phyloP scores from a whole-genome alignment of 2,113 vertebrate species.

The Gambusia affinis region DNA sequence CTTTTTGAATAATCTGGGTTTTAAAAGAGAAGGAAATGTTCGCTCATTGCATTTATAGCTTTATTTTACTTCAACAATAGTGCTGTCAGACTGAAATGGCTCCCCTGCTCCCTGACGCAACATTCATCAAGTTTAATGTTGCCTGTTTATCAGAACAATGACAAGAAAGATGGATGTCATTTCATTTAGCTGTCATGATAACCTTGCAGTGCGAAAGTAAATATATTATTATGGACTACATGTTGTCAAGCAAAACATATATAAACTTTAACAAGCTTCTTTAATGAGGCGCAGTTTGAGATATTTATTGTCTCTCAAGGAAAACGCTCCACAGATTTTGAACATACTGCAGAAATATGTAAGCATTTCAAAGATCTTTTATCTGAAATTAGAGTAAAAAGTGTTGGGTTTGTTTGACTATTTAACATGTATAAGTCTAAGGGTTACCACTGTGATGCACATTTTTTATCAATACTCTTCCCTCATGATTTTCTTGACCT shows the following conservation, averaged over 20 bases:
- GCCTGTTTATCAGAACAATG: constrained; percentile 37
- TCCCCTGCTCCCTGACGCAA: neutral
- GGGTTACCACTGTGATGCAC: neutral
- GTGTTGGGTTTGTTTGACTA: neutral
- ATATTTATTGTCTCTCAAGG: no score
- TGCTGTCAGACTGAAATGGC: constrained; percentile 26
- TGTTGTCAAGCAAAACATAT: neutral
- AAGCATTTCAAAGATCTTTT: neutral
- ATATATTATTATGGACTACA: neutral
- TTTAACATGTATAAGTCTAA: neutral
- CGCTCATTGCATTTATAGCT: constrained; percentile 27
- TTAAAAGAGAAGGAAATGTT: constrained; percentile 23
- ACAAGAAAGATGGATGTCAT: constrained; percentile 25
- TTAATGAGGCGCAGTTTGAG: no score
- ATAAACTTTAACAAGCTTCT: neutral
- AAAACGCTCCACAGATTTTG: neutral
- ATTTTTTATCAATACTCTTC: neutral
- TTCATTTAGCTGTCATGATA: constrained; percentile 14
- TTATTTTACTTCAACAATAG: constrained; percentile 37
- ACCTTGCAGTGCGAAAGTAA: constrained; percentile 13
- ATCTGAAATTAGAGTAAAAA: neutral
- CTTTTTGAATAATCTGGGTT: constrained; percentile 29
- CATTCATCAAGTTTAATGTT: constrained; percentile 30
- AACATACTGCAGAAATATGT: no score
- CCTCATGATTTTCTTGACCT: constrained; percentile 17